Evolutionary conservation across 92 coral and sea anemone species (phyloP).

Genomic region (Palythoa grandiflora): DNA sequence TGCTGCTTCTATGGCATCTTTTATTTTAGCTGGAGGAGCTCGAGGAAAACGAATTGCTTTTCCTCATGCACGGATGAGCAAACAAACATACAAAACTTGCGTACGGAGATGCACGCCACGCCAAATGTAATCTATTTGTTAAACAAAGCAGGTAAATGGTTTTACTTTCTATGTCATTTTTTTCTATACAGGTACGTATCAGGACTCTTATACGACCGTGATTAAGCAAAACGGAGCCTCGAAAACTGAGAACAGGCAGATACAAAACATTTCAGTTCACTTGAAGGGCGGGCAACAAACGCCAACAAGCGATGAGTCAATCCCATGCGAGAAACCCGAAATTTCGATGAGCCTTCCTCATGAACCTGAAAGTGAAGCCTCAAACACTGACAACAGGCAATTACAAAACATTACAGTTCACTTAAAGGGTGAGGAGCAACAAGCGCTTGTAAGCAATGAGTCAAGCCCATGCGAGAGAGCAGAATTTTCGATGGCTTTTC

Average conservation of each 20-base stretch:
- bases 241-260: neutral
- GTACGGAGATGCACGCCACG: too few relatives aligned
- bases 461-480: neutral
- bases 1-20: too few relatives aligned
- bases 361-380: neutral
- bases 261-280: neutral
- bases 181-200: conserved; percentile 20
- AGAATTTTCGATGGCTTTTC: neutral
- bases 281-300: neutral
- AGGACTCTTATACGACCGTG: conserved; percentile 12
- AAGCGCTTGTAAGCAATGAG: neutral
- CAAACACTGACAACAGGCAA: neutral
- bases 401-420: neutral
- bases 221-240: conserved; percentile 6
- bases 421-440: neutral
- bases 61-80: too few relatives aligned
- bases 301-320: neutral
- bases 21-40: too few relatives aligned
- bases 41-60: too few relatives aligned
- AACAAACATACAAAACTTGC: too few relatives aligned
- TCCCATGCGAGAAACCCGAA: conserved; percentile 2
- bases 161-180: neutral
- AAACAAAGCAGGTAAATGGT: neutral
- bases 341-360: neutral
- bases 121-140: too few relatives aligned